Percentiles rank a stretch among this genome's conserved stretches.
Evolutionary conservation across 2,113 vertebrate species (phyloP).

Genomic region (Mustelus asterias): DNA sequence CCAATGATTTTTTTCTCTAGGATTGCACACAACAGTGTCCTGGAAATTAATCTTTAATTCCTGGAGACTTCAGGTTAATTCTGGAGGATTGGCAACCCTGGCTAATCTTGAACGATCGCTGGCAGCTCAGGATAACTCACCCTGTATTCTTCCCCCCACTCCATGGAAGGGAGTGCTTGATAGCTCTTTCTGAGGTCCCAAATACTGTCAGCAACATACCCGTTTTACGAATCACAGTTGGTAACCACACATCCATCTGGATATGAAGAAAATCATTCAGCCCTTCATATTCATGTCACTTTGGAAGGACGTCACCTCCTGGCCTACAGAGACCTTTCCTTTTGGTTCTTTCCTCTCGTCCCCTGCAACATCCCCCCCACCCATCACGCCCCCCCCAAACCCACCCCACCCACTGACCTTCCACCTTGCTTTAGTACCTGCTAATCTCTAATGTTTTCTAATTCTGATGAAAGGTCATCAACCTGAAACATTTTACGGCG

Average conservation of each 20-base stretch:
- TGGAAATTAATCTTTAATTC: no score
- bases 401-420: neutral
- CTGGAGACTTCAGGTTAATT: no score
- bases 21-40: no score
- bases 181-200: neutral
- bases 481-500: neutral
- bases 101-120: neutral
- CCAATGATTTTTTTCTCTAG: no score
- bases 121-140: neutral
- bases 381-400: no score
- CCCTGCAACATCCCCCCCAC: neutral
- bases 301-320: neutral
- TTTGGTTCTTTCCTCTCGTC: neutral
- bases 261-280: neutral
- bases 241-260: neutral
- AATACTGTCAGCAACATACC: neutral
- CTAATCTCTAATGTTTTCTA: neutral
- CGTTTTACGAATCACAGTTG: neutral
- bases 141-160: neutral
- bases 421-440: neutral
- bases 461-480: neutral
- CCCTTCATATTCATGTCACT: no score
- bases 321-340: neutral
- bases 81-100: no score
- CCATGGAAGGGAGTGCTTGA: neutral